Percentiles rank a stretch among this genome's conserved stretches.
Evolutionary conservation across 2,797 vertebrate species (phyloP).

Genomic region (Bradypus variegatus): DNA sequence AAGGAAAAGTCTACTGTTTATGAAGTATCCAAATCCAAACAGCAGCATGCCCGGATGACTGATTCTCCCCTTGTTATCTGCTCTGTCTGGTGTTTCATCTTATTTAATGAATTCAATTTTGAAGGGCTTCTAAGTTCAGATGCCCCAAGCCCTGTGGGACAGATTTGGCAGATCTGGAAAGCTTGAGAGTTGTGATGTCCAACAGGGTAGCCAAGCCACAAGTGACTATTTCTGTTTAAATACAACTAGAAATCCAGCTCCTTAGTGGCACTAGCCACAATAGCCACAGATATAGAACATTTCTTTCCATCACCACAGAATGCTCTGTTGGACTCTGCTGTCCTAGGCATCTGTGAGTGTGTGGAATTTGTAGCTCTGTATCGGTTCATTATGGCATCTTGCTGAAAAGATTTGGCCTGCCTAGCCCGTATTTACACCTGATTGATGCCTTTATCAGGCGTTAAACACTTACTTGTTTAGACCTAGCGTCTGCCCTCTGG

Average conservation of each 20-base stretch:
- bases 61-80: not conserved
- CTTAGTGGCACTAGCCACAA: not conserved
- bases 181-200: not conserved
- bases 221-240: not conserved
- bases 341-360: not conserved
- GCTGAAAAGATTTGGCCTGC: not conserved
- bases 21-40: not conserved
- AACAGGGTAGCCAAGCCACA: not conserved
- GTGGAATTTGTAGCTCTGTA: not conserved
- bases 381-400: not conserved
- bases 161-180: not conserved
- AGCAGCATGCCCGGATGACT: not conserved
- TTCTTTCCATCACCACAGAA: not conserved
- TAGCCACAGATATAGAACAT: not conserved
- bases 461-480: not conserved
- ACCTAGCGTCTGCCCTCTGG: not conserved
- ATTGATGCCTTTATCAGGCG: not conserved
- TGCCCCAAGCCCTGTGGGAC: not conserved
- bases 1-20: not conserved
- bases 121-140: not conserved
- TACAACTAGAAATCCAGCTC: not conserved
- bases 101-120: not conserved
- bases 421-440: not conserved
- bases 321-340: not conserved
- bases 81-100: not conserved